Evolutionary conservation across 2,113 vertebrate genomes (phyloP).

Genomic region (Lathamus discolor): DNA sequence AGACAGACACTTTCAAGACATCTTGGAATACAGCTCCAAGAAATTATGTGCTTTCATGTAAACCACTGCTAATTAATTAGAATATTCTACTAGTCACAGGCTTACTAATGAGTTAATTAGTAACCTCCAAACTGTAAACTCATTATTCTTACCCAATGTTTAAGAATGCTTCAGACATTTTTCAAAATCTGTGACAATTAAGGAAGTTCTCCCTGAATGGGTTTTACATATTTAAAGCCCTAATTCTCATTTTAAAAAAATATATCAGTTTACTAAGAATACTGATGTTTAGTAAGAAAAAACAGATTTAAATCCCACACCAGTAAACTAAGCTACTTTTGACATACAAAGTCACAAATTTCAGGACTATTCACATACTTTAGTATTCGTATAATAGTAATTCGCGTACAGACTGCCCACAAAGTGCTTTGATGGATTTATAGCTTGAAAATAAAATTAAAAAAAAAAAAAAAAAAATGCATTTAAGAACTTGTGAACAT

Average conservation of each 20-base stretch:
- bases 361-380: background rate
- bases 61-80: background rate
- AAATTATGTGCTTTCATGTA: background rate
- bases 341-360: background rate
- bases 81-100: background rate
- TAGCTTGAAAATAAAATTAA: background rate
- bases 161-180: background rate
- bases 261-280: background rate
- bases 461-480: background rate
- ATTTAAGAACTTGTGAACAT: background rate
- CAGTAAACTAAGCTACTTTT: background rate
- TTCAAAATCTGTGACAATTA: background rate
- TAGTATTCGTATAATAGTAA: background rate
- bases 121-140: background rate
- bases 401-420: background rate
- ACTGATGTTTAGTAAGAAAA: background rate
- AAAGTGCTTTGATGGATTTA: background rate
- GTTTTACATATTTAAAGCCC: fast-evolving
- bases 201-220: background rate
- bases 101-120: background rate
- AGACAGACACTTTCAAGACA: background rate
- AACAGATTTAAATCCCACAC: background rate
- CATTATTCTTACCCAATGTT: background rate
- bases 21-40: background rate
- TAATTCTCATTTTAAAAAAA: background rate